These are phyloP conservation scores for Oasisia sp. DNA, from an alignment of 2,888 invertebrate genomes.

Conservation along the genomic window DNA sequence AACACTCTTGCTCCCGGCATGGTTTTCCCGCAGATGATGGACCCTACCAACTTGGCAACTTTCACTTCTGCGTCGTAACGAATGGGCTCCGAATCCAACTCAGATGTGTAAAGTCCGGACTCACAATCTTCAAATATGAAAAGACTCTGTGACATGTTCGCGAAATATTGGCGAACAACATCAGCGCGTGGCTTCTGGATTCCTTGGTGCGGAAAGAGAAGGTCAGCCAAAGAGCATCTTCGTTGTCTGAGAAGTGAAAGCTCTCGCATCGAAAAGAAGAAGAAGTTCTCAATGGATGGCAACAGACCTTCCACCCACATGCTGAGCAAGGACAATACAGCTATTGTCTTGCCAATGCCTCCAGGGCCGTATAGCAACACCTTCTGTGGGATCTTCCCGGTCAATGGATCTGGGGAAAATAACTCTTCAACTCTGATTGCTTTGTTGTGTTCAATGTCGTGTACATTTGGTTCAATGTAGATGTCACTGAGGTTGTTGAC, in stretches of 20 bases:
- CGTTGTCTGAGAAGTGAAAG: background rate
- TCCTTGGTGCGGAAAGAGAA: too few relatives aligned
- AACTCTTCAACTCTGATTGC: background rate
- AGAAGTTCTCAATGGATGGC: background rate
- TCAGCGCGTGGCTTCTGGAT: too few relatives aligned
- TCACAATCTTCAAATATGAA: too few relatives aligned
- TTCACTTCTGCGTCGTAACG: background rate
- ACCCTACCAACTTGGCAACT: background rate
- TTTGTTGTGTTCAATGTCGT: background rate
- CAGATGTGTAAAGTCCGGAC: background rate
- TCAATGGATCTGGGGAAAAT: background rate
- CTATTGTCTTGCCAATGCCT: too few relatives aligned
- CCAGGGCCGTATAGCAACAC: background rate
- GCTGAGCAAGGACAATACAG: background rate
- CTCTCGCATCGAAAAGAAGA: background rate
- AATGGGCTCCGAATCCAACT: background rate
- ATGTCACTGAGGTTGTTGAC: background rate
- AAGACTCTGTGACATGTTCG: too few relatives aligned
- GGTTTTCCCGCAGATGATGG: background rate
- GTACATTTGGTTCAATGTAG: background rate
- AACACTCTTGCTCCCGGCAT: background rate
- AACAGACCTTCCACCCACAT: background rate
- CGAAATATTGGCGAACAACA: too few relatives aligned
- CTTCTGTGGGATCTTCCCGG: background rate
- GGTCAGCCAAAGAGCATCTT: background rate